Evolutionary conservation across 2,888 invertebrate genomes (phyloP).

Genomic region (Tetranychus truncatus): DNA sequence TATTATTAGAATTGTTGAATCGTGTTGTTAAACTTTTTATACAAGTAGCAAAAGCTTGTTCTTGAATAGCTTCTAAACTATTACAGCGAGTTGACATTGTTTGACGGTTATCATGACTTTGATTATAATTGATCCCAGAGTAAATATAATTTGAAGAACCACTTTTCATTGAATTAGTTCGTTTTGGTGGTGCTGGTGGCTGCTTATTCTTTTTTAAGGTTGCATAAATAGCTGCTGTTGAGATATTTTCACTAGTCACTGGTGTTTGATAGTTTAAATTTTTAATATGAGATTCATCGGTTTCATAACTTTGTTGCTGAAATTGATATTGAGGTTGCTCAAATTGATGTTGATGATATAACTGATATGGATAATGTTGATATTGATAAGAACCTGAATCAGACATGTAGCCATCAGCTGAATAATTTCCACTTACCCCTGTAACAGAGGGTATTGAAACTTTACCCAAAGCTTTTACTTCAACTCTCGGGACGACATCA

Average conservation of each 20-base stretch:
- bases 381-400: conserved; percentile 6
- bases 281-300: neutral
- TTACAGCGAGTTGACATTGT: conserved; percentile 15
- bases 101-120: neutral
- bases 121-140: neutral
- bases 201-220: conserved; percentile 31
- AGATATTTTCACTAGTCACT: conserved; percentile 1
- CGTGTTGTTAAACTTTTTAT: conserved; percentile 30
- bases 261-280: neutral
- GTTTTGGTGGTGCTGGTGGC: conserved; percentile 38
- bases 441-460: neutral
- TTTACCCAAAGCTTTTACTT: neutral
- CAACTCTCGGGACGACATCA: neutral
- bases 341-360: conserved; percentile 5
- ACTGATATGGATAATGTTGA: neutral
- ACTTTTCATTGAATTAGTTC: conserved; percentile 34
- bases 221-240: conserved; percentile 26
- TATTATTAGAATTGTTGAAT: conserved; percentile 18
- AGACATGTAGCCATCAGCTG: neutral
- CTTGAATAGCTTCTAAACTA: conserved; percentile 27
- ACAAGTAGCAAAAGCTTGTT: conserved; percentile 34
- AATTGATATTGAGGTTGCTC: conserved; percentile 2
- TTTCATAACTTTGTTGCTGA: neutral
- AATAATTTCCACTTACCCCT: too few species aligned
- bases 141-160: conserved; percentile 2